Conservation (phyloP, 2,113 vertebrate genomes). For the Psettodes erumei region DNA sequence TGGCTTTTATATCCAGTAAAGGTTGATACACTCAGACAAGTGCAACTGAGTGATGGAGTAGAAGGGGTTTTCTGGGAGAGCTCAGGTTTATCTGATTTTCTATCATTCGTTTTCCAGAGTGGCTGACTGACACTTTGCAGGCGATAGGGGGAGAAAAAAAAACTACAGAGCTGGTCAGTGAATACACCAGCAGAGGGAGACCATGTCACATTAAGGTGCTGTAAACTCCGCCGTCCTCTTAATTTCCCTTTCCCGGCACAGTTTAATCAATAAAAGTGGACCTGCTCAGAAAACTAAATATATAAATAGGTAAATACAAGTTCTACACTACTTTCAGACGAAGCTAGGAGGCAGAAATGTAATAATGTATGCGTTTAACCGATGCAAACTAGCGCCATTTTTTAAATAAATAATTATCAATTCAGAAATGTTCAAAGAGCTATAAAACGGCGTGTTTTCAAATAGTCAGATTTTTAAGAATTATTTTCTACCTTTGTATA, state of each 20-base stretch:
- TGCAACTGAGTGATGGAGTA: neutral
- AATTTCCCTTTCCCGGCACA: neutral
- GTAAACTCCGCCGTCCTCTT: neutral
- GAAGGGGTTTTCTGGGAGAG: neutral
- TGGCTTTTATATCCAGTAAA: neutral
- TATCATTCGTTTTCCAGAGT: neutral
- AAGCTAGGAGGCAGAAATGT: neutral
- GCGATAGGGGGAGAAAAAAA: neutral
- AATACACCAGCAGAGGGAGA: slow-evolving; percentile 79
- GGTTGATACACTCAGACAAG: neutral
- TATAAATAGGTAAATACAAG: neutral
- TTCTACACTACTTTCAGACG: neutral
- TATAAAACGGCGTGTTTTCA: neutral
- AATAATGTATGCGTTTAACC: neutral
- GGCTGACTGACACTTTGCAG: neutral
- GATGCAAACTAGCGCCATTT: too few relatives aligned
- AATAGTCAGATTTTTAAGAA: neutral
- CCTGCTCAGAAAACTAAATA: neutral
- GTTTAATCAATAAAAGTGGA: neutral
- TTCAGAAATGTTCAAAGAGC: neutral
- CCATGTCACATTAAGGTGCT: slow-evolving; percentile 51
- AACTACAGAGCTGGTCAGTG: slow-evolving; percentile 37
- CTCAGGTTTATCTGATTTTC: neutral
- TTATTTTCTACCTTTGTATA: neutral
- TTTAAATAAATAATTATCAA: too few relatives aligned